Evolutionary conservation across 2,113 vertebrate genomes (phyloP).

Genomic region (Dasypus novemcinctus): DNA sequence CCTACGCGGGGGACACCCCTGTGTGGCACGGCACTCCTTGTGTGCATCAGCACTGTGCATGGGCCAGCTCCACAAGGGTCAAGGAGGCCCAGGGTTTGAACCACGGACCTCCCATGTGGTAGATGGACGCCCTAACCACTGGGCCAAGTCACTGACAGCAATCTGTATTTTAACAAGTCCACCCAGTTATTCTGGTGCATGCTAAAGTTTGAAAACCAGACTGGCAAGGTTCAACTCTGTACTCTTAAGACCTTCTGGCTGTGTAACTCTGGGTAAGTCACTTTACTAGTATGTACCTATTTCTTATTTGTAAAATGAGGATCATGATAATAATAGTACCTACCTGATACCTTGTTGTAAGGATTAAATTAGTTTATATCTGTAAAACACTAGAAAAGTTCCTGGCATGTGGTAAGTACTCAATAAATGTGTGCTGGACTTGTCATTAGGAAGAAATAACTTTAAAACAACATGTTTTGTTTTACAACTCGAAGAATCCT

Average conservation of each 20-base stretch:
- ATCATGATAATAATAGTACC: background rate
- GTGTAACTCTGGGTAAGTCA: background rate
- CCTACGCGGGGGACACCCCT: no score
- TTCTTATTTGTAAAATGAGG: background rate
- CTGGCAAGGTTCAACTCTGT: background rate
- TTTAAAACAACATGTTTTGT: background rate
- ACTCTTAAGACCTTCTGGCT: background rate
- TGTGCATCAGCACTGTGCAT: no score
- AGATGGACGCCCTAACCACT: no score
- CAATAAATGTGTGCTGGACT: background rate
- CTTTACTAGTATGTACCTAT: background rate
- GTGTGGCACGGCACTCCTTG: no score
- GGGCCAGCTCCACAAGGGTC: no score
- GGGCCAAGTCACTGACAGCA: no score
- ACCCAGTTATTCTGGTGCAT: background rate
- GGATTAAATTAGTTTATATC: background rate
- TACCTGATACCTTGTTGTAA: background rate
- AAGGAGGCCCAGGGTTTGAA: no score
- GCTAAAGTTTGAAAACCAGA: background rate
- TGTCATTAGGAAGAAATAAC: background rate
- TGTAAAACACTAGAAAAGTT: background rate
- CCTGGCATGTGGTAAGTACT: background rate
- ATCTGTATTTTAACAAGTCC: background rate
- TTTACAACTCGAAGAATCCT: background rate
- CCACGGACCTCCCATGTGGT: no score